Evolutionary conservation across 2,797 vertebrate species (phyloP).

Genomic region (Microctenopoma steveboyesi): DNA sequence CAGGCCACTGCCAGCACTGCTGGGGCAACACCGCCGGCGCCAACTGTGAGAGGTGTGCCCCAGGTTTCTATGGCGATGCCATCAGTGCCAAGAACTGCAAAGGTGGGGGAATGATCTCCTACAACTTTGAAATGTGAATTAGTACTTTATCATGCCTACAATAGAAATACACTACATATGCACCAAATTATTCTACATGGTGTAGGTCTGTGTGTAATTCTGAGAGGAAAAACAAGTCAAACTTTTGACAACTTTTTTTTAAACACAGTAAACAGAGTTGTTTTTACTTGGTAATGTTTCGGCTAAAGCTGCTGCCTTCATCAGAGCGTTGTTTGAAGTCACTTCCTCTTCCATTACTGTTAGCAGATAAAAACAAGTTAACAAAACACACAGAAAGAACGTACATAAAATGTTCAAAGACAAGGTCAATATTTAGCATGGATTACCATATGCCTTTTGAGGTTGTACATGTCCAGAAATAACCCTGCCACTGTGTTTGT

Average conservation of each 20-base stretch:
- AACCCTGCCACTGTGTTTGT: slow-evolving; percentile 24
- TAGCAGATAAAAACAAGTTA: too few species aligned
- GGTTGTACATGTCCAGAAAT: slow-evolving; percentile 46
- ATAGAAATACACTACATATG: too few species aligned
- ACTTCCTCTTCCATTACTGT: too few species aligned
- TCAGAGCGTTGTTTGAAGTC: too few species aligned
- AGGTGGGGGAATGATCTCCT: slow-evolving; percentile 79
- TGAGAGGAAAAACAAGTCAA: slow-evolving; percentile 13
- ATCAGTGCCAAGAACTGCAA: slow-evolving; percentile 89
- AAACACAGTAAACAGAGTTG: too few species aligned
- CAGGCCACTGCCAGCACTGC: slow-evolving; percentile 92
- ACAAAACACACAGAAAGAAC: too few species aligned
- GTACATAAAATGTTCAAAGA: not conserved
- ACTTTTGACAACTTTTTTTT: too few species aligned
- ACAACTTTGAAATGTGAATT: too few species aligned
- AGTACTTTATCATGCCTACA: too few species aligned
- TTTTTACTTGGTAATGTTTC: too few species aligned
- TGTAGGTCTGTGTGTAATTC: not conserved
- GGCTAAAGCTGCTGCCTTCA: too few species aligned
- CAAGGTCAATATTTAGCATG: slow-evolving; percentile 31
- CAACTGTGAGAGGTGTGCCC: slow-evolving; percentile 91
- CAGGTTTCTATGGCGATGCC: slow-evolving; percentile 93
- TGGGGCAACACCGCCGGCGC: slow-evolving; percentile 89
- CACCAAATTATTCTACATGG: not conserved
- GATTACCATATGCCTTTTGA: slow-evolving; percentile 25